Base-by-base conservation (phyloP, 2,888 invertebrate species). In the Galerucella pusilla region DNA sequence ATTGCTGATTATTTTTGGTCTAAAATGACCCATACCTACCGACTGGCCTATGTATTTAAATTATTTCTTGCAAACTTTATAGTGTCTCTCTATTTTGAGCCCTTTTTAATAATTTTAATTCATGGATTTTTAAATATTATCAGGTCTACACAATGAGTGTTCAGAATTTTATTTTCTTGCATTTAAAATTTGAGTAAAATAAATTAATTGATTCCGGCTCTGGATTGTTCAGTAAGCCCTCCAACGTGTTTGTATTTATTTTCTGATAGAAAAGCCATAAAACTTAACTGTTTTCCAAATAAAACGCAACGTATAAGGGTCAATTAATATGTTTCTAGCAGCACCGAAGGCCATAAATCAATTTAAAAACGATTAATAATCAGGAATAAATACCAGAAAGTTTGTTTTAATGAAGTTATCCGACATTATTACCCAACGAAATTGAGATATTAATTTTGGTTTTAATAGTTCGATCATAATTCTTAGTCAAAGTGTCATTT, bases 301-400 rank as follows among this genome's bases (percentile, higher is more conserved):
- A 78, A 79, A 78, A 77, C 72, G 77, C 76, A 78, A 78, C 75
- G 45, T 66, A 80, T 77, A 80, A 79, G 79, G 81, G 78, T 77
- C 81, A 81, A 82, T 82, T 83, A 82, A 83, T 82, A 80, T 77
- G 75, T 79, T 77, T 76, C 70, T 78, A 78, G 77, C 77, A 75
- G 77, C 80, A 80, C 74, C 16, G 78, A 78, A 75, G 74, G 83
- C 80, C 82, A 85, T 86, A 86, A 86, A 86, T 86, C 85, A 86
- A 86, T 86, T 86, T 86, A 85, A 85, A 84, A 85, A 79, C 85
- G 82, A 86, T 86, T 86, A 86, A 85, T 86, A 85, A 85, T 85
- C 82, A 81, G 82, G 81, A 82, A 81, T 80, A 84, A 84, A 85
- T 81, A 85, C 80, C 79, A 83, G 81, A 81, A 84, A 80, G 82